Conservation (phyloP, 2,888 invertebrate genomes). For the Atethmia centrago region DNA sequence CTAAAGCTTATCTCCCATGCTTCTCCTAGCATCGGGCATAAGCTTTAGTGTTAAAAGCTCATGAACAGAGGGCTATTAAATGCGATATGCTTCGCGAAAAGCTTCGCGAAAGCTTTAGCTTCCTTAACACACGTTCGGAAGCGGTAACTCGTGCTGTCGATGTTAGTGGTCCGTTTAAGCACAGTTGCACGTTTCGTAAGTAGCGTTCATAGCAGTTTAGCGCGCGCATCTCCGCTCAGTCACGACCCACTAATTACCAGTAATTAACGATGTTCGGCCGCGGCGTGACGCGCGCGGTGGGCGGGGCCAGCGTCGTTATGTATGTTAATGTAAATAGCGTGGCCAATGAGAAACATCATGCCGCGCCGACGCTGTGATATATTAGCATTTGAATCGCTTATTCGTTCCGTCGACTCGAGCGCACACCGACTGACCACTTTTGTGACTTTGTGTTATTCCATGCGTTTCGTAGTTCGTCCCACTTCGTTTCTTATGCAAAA, state of each 20-base stretch:
- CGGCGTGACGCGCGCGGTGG: constrained; percentile 83
- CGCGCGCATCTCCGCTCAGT: constrained; percentile 77
- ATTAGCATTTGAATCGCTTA: constrained; percentile 90
- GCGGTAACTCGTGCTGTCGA: constrained; percentile 38
- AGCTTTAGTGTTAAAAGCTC: neutral
- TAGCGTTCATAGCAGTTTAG: constrained; percentile 67
- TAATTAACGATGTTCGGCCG: constrained; percentile 86
- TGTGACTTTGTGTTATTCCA: constrained; percentile 76
- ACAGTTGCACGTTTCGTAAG: constrained; percentile 62
- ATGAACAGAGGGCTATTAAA: neutral
- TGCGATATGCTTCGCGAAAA: neutral
- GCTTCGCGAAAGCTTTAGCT: constrained; percentile 8
- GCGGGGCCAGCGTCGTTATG: constrained; percentile 84
- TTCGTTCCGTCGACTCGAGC: constrained; percentile 78
- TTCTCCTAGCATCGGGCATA: neutral
- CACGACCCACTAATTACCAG: constrained; percentile 86
- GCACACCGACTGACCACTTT: constrained; percentile 73
- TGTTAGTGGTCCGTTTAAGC: constrained; percentile 50
- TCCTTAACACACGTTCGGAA: constrained; percentile 44
- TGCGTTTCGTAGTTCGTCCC: constrained; percentile 81
- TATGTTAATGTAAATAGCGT: constrained; percentile 88
- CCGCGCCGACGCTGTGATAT: constrained; percentile 87
- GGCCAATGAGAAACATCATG: constrained; percentile 87
- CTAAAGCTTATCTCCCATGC: too few relatives aligned
- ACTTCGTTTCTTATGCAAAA: constrained; percentile 80